Evolutionary conservation across 1,140 invertebrate species (phyloP).

Genomic region (Trinorchestia longiramus): DNA sequence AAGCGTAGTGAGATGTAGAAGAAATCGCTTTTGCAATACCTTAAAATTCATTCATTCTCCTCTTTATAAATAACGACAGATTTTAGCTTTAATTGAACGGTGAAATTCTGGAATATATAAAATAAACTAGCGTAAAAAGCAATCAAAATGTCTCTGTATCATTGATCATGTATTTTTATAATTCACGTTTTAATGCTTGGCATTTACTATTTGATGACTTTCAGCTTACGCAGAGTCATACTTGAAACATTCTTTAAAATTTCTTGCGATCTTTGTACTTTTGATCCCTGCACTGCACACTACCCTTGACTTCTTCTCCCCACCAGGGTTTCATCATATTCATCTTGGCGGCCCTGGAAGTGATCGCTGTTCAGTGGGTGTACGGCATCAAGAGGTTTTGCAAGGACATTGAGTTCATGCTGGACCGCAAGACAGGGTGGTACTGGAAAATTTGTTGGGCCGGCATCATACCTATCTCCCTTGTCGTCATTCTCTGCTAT

Average conservation of each 20-base stretch:
- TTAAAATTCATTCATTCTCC: too few species aligned
- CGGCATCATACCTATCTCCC: constrained; percentile 78
- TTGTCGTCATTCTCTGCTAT: constrained; percentile 80
- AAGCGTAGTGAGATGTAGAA: background rate
- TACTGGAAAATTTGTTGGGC: constrained; percentile 90
- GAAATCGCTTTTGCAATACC: background rate
- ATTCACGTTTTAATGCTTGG: background rate
- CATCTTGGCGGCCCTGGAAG: constrained; percentile 80
- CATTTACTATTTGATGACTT: background rate
- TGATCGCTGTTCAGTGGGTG: constrained; percentile 80
- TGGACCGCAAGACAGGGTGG: constrained; percentile 76
- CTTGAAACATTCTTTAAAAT: background rate
- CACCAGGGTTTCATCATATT: constrained; percentile 80
- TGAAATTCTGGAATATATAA: too few species aligned
- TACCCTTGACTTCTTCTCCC: background rate
- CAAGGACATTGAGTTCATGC: constrained; percentile 83
- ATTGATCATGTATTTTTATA: background rate
- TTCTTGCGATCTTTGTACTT: background rate
- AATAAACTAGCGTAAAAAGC: background rate
- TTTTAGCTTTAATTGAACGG: too few species aligned
- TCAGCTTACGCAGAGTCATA: background rate
- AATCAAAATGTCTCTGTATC: background rate
- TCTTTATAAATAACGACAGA: too few species aligned
- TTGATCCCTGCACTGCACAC: background rate
- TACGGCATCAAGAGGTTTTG: constrained; percentile 76